Evolutionary conservation across 2,888 invertebrate species (phyloP).

Genomic region (Dioctria rufipes): DNA sequence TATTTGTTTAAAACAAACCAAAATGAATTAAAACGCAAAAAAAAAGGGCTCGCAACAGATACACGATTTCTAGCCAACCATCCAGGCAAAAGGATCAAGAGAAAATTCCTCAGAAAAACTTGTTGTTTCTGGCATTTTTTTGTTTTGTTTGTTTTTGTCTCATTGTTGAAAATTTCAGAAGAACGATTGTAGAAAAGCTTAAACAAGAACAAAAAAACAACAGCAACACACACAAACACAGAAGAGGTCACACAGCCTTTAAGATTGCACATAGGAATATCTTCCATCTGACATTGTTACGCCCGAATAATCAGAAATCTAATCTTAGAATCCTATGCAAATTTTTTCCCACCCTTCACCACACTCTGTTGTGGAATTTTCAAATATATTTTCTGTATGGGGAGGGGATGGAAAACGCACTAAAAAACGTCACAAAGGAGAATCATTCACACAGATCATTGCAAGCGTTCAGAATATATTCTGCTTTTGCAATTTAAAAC

Average conservation of each 20-base stretch:
- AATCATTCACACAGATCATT: conserved; percentile 11
- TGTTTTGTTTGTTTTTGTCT: not conserved
- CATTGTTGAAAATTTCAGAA: conserved; percentile 8
- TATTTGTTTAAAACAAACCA: conserved; percentile 35
- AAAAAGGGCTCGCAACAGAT: not conserved
- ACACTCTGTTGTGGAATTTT: conserved; percentile 13
- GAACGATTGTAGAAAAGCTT: no score
- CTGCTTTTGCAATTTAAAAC: conserved; percentile 21
- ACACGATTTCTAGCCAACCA: not conserved
- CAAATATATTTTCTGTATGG: conserved; percentile 26
- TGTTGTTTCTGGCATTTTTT: not conserved
- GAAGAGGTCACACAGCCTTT: no score
- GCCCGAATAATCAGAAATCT: conserved; percentile 30
- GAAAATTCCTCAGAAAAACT: not conserved
- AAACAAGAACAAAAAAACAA: no score
- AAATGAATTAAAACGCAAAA: conserved; percentile 32
- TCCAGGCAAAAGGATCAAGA: not conserved
- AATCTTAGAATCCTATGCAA: conserved; percentile 40
- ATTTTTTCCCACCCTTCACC: conserved; percentile 2
- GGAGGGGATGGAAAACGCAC: not conserved
- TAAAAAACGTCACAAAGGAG: conserved; percentile 4
- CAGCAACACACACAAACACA: no score
- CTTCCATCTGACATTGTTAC: not conserved
- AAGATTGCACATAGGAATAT: not conserved
- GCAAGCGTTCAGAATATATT: conserved; percentile 13